phyloP scores from a whole-genome alignment of 2,797 vertebrate genomes.

The Megalops cyprinoides region DNA sequence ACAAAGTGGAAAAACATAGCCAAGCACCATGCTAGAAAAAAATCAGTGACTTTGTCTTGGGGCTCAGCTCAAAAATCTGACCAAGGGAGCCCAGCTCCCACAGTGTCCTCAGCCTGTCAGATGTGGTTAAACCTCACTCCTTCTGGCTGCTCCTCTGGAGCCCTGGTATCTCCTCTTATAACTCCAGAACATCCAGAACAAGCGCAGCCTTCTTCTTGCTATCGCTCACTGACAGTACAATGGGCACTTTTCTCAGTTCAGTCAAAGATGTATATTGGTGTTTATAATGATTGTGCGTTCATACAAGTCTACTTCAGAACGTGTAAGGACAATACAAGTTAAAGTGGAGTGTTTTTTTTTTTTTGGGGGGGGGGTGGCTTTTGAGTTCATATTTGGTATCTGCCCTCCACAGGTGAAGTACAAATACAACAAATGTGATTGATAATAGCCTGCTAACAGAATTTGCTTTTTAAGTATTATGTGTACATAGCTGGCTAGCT shows the following conservation, averaged over 20 bases:
- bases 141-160: slow-evolving; percentile 25
- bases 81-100: not conserved
- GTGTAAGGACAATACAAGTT: not conserved
- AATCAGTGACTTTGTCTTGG: too few species aligned
- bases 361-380: not conserved
- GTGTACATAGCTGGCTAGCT: too few species aligned
- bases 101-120: slow-evolving; percentile 28
- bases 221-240: not conserved
- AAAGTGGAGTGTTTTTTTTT: not conserved
- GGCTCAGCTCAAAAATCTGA: slow-evolving; percentile 3
- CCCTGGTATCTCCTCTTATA: not conserved
- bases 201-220: not conserved
- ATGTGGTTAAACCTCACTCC: slow-evolving; percentile 25
- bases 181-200: slow-evolving; percentile 26
- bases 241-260: not conserved
- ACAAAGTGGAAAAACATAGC: too few species aligned
- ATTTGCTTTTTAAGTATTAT: too few species aligned
- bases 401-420: too few species aligned
- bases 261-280: not conserved
- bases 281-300: not conserved
- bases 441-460: too few species aligned
- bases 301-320: not conserved
- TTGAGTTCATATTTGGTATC: too few species aligned
- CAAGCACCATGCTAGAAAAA: too few species aligned
- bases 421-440: too few species aligned